Percentiles rank a stretch among this genome's conserved stretches.
Evolutionary conservation across 2,888 invertebrate species (phyloP).

Genomic region (Archaeoteleia sp.): DNA sequence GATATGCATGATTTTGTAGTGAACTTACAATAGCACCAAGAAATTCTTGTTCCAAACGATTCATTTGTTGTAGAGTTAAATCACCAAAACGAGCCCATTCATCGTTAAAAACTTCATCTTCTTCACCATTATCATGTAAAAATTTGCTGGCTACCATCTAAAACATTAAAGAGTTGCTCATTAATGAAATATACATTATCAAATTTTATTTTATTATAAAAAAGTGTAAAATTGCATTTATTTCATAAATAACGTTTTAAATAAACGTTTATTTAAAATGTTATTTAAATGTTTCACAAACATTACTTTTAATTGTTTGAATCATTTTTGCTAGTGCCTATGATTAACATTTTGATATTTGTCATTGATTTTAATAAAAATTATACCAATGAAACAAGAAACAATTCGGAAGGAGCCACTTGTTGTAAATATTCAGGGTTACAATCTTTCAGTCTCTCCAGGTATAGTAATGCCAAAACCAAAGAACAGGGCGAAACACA

Average conservation of each 20-base stretch:
- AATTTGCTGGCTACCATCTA: slow-evolving; percentile 98
- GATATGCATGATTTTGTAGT: not conserved
- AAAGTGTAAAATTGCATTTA: too few relatives aligned
- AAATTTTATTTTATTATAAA: too few relatives aligned
- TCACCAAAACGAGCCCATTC: slow-evolving; percentile 95
- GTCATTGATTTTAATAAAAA: slow-evolving; percentile 1
- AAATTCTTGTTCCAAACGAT: slow-evolving; percentile 90
- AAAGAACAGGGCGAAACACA: slow-evolving; percentile 94
- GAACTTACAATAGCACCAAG: slow-evolving; percentile 89
- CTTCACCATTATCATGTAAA: slow-evolving; percentile 93
- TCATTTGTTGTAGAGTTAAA: slow-evolving; percentile 83
- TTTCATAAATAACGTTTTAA: too few relatives aligned
- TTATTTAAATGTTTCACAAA: too few relatives aligned
- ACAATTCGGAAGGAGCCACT: slow-evolving; percentile 92
- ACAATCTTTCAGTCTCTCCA: slow-evolving; percentile 88
- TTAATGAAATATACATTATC: not conserved
- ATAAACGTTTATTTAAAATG: too few relatives aligned
- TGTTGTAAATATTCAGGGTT: slow-evolving; percentile 89
- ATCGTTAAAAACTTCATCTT: slow-evolving; percentile 91
- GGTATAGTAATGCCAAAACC: slow-evolving; percentile 93
- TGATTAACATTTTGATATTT: too few relatives aligned
- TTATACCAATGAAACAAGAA: slow-evolving; percentile 90
- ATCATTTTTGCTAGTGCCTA: too few relatives aligned
- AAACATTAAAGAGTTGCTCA: slow-evolving; percentile 10
- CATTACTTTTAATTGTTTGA: too few relatives aligned